A percentile compares a stretch with the other conserved stretches of the same genome.
These are phyloP conservation scores for Plebejus anna DNA, from an alignment of 2,888 invertebrate genomes.

Conservation along the genomic window DNA sequence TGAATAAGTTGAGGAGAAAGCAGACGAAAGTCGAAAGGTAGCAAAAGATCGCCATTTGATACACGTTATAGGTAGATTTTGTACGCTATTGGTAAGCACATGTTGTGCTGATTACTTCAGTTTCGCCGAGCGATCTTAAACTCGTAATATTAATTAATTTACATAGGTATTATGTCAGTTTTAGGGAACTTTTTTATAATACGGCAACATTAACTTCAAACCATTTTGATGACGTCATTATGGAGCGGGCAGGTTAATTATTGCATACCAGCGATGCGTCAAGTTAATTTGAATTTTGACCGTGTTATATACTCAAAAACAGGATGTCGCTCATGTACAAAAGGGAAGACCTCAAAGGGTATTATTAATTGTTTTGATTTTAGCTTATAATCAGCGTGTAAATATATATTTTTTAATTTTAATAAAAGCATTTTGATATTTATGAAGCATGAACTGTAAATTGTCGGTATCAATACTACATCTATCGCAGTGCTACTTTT, in stretches of 20 bases:
- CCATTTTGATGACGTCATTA: no score
- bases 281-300: no score
- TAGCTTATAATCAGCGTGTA: not conserved
- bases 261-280: no score
- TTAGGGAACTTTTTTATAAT: not conserved
- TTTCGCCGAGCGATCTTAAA: not conserved
- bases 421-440: slow-evolving; percentile 14
- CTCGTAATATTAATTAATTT: not conserved
- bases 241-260: no score
- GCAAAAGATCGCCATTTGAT: no score
- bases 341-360: slow-evolving; percentile 5
- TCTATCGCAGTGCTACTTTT: not conserved
- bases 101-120: not conserved
- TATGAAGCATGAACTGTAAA: slow-evolving; percentile 11
- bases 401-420: slow-evolving; percentile 14
- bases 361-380: slow-evolving; percentile 4
- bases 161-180: not conserved
- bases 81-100: not conserved
- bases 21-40: no score
- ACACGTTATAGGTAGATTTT: no score
- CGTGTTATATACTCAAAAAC: not conserved
- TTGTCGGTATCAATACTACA: not conserved
- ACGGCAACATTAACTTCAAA: no score
- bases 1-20: no score
- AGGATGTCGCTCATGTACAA: slow-evolving; percentile 5